phyloP scores from a whole-genome alignment of 2,888 invertebrate genomes.

The Deroplatys truncata region DNA sequence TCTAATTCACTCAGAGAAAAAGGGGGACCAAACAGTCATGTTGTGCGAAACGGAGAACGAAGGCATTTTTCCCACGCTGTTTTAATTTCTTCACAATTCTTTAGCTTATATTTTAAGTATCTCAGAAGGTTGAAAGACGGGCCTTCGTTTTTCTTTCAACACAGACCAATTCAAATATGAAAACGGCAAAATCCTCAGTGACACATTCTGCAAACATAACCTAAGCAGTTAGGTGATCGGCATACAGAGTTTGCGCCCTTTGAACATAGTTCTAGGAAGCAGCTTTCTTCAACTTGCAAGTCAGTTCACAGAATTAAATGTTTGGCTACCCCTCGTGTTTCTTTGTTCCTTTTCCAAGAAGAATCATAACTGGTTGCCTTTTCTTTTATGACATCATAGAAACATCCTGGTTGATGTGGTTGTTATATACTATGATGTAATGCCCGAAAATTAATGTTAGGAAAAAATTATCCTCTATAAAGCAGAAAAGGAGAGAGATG shows the following conservation, averaged over 20 bases:
- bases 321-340: neutral
- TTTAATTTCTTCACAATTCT: too few relatives aligned
- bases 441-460: neutral
- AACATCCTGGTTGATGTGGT: neutral
- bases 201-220: neutral
- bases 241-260: neutral
- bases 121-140: too few relatives aligned
- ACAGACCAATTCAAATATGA: too few relatives aligned
- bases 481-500: neutral
- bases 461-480: neutral
- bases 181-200: too few relatives aligned
- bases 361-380: neutral
- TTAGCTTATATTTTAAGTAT: too few relatives aligned
- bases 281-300: neutral
- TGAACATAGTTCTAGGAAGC: neutral
- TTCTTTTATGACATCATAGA: neutral
- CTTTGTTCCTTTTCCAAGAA: neutral
- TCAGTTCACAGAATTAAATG: neutral
- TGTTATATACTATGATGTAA: neutral
- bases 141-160: too few relatives aligned
- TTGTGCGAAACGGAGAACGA: too few relatives aligned
- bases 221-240: neutral
- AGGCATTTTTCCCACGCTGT: too few relatives aligned
- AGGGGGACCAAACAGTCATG: too few relatives aligned
- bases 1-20: too few relatives aligned